A percentile compares a stretch with the other conserved stretches of the same genome.
phyloP scores from a whole-genome alignment of 2,888 invertebrate species.

The Steinernema hermaphroditum region DNA sequence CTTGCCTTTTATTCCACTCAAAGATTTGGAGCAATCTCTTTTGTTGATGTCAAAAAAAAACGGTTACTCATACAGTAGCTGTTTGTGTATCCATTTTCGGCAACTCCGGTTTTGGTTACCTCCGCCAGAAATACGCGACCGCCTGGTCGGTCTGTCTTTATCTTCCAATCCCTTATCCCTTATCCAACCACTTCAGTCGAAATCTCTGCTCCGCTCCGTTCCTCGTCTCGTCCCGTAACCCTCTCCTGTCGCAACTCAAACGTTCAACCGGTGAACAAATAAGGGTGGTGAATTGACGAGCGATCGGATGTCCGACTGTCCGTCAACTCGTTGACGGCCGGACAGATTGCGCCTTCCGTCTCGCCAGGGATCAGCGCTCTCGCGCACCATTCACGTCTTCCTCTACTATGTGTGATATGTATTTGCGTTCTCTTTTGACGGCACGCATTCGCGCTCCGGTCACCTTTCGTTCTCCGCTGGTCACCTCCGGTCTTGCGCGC shows the following conservation, averaged over 20 bases:
- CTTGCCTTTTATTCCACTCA: too few species aligned
- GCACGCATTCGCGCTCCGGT: background rate
- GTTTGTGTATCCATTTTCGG: too few species aligned
- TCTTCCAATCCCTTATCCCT: slow-evolving; percentile 13
- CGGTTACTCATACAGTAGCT: too few species aligned
- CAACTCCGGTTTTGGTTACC: too few species aligned
- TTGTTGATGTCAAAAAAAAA: too few species aligned
- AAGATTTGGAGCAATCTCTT: too few species aligned
- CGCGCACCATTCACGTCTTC: slow-evolving; percentile 30
- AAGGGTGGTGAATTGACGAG: slow-evolving; percentile 27
- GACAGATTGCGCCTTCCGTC: slow-evolving; percentile 31
- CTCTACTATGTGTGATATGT: slow-evolving; percentile 25
- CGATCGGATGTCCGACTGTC: slow-evolving; percentile 30
- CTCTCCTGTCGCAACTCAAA: slow-evolving; percentile 8
- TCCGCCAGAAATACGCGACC: too few species aligned
- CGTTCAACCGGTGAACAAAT: slow-evolving; percentile 27
- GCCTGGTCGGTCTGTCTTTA: slow-evolving; percentile 21
- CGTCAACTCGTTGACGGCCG: slow-evolving; percentile 23
- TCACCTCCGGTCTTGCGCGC: background rate
- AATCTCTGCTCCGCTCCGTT: background rate
- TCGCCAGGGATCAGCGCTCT: slow-evolving; percentile 8
- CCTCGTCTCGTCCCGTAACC: background rate
- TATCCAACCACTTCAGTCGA: slow-evolving; percentile 15
- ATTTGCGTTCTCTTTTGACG: slow-evolving; percentile 24
- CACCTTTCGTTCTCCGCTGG: background rate